phyloP scores from a whole-genome alignment of 2,888 invertebrate species.

The Agriotes lineatus region DNA sequence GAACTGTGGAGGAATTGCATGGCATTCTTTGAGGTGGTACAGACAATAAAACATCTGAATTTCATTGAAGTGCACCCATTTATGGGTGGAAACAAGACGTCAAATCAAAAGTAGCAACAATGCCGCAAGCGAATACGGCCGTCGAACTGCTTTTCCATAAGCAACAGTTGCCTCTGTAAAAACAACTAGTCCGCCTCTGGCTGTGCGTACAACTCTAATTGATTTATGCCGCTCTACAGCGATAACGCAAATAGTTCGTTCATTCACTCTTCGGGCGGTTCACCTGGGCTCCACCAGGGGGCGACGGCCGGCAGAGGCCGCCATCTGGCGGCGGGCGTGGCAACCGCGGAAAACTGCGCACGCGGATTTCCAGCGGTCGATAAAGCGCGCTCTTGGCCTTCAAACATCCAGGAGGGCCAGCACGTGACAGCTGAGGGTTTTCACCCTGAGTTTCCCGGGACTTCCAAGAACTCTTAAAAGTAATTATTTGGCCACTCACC shows the following conservation, averaged over 20 bases:
- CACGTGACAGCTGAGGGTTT: constrained; percentile 59
- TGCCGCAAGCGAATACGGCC: too few species aligned
- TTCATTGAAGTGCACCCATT: too few species aligned
- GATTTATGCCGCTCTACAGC: constrained; percentile 7
- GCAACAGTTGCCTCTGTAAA: too few species aligned
- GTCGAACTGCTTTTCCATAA: too few species aligned
- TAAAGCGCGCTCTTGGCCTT: constrained; percentile 65
- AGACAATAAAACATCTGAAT: too few species aligned
- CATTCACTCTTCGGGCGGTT: constrained; percentile 20
- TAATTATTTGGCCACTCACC: constrained; percentile 42
- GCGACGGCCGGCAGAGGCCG: constrained; percentile 28
- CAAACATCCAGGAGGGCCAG: constrained; percentile 54
- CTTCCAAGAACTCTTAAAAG: constrained; percentile 41
- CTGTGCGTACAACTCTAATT: constrained; percentile 19
- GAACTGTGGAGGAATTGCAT: too few species aligned
- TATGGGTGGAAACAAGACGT: too few species aligned
- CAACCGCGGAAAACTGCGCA: constrained; percentile 46
- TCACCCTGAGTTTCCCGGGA: constrained; percentile 60
- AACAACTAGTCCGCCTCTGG: neutral
- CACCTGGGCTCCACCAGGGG: constrained; percentile 8
- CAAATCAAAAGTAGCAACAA: too few species aligned
- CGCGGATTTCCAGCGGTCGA: constrained; percentile 54
- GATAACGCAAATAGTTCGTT: constrained; percentile 1
- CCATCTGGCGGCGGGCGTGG: constrained; percentile 43
- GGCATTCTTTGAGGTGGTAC: too few species aligned